These are phyloP conservation scores for Bergia sp. DNA, from an alignment of 92 coral and sea anemone genomes.

Conservation along the genomic window DNA sequence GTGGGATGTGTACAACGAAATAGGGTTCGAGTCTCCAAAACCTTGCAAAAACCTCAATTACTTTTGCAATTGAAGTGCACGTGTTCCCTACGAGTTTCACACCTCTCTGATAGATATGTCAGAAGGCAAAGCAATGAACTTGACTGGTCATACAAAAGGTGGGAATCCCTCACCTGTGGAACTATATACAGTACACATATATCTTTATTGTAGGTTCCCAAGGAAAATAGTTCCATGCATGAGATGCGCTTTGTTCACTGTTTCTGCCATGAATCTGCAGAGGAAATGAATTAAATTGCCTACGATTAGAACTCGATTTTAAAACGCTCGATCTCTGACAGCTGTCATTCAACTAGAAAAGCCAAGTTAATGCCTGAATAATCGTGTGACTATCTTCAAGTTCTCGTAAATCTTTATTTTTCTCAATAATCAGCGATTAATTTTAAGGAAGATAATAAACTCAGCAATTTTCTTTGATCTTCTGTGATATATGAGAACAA, in stretches of 20 bases:
- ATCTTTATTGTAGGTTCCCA: slow-evolving; percentile 28
- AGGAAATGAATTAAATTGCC: slow-evolving; percentile 30
- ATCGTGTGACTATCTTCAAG: slow-evolving; percentile 13
- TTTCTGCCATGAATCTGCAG: slow-evolving; percentile 5
- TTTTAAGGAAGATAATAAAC: slow-evolving; percentile 12
- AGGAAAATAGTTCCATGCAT: slow-evolving; percentile 21
- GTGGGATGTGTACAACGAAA: neutral
- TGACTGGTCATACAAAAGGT: slow-evolving; percentile 18
- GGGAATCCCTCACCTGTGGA: slow-evolving; percentile 45
- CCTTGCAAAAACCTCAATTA: neutral
- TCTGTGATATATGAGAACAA: neutral
- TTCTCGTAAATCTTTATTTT: neutral
- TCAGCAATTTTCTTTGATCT: neutral
- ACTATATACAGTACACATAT: slow-evolving; percentile 3
- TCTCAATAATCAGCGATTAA: slow-evolving; percentile 38
- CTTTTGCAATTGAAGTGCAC: slow-evolving; percentile 8
- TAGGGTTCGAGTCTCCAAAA: neutral
- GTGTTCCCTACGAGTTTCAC: slow-evolving; percentile 14
- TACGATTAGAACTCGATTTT: neutral
- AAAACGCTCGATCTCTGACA: neutral
- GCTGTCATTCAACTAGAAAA: slow-evolving; percentile 3
- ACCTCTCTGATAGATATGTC: slow-evolving; percentile 24
- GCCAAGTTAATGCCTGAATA: slow-evolving; percentile 13
- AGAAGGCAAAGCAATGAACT: slow-evolving; percentile 10
- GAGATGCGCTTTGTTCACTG: slow-evolving; percentile 15